Conservation (phyloP, 2,797 vertebrate genomes). For the Thunnus albacares region DNA sequence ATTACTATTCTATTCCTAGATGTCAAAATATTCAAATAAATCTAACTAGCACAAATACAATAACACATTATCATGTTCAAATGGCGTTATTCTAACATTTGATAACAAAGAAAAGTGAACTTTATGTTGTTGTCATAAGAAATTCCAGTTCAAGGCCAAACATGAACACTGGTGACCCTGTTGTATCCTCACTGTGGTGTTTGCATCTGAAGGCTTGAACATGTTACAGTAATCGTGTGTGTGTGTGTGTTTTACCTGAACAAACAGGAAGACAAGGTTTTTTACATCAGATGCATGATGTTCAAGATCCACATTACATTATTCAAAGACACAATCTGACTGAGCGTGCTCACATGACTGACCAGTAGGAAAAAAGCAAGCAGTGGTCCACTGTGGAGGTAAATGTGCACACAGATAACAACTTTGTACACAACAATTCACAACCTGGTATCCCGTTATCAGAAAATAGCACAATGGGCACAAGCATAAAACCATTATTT, state of each 20-base stretch:
- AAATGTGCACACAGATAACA: conserved; percentile 31
- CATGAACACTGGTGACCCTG: conserved; percentile 78
- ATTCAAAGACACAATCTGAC: conserved; percentile 56
- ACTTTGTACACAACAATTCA: conserved; percentile 6
- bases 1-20: conserved; percentile 27
- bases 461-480: conserved; percentile 12
- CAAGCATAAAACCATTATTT: not conserved
- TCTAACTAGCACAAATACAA: conserved; percentile 30
- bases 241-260: conserved; percentile 40
- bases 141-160: conserved; percentile 74
- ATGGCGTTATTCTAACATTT: conserved; percentile 32
- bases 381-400: conserved; percentile 41
- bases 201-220: conserved; percentile 55
- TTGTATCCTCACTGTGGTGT: conserved; percentile 57
- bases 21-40: conserved; percentile 33
- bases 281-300: not conserved
- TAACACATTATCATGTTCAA: conserved; percentile 20
- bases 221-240: conserved; percentile 34
- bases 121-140: conserved; percentile 39
- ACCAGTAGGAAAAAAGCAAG: conserved; percentile 44
- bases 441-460: conserved; percentile 7
- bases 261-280: conserved; percentile 67
- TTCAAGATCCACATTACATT: conserved; percentile 21
- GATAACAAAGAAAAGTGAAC: conserved; percentile 34
- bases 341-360: conserved; percentile 28